Evolutionary conservation across 2,888 invertebrate species (phyloP).

Genomic region (Agrochola lota): DNA sequence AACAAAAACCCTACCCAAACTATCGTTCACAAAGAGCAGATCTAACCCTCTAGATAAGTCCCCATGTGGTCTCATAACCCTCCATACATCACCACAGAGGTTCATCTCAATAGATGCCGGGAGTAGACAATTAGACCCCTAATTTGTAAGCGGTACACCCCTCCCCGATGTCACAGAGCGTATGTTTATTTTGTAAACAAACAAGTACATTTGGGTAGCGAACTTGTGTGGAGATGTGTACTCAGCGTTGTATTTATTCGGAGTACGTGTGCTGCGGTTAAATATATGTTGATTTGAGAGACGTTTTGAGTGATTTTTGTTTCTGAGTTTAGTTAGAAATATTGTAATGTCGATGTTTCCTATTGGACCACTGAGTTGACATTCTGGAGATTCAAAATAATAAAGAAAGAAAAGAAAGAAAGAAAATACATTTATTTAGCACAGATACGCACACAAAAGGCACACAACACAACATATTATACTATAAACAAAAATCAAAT

Average conservation of each 20-base stretch:
- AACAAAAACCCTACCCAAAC: constrained; percentile 45
- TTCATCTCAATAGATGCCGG: constrained; percentile 62
- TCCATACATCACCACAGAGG: constrained; percentile 57
- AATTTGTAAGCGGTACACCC: constrained; percentile 74
- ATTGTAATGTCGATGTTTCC: not conserved
- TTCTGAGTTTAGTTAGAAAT: not conserved
- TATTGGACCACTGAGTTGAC: no score
- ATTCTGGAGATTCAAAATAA: no score
- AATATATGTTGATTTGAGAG: constrained; percentile 61
- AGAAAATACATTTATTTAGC: no score
- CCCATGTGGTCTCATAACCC: constrained; percentile 56
- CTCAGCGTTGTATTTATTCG: constrained; percentile 46
- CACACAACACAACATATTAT: no score
- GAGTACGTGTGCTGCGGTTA: constrained; percentile 38
- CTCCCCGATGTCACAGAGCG: constrained; percentile 62
- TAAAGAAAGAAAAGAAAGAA: no score
- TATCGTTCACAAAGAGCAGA: constrained; percentile 53
- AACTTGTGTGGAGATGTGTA: constrained; percentile 62
- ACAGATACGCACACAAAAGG: no score
- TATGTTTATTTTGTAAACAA: constrained; percentile 73
- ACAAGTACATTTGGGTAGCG: constrained; percentile 59
- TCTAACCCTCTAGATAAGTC: constrained; percentile 59
- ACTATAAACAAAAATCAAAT: no score
- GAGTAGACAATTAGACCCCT: constrained; percentile 71
- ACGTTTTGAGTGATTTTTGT: constrained; percentile 20